These are phyloP conservation scores for Onthophagus sagittarius DNA, from an alignment of 2,888 invertebrate species.

Conservation along the genomic window DNA sequence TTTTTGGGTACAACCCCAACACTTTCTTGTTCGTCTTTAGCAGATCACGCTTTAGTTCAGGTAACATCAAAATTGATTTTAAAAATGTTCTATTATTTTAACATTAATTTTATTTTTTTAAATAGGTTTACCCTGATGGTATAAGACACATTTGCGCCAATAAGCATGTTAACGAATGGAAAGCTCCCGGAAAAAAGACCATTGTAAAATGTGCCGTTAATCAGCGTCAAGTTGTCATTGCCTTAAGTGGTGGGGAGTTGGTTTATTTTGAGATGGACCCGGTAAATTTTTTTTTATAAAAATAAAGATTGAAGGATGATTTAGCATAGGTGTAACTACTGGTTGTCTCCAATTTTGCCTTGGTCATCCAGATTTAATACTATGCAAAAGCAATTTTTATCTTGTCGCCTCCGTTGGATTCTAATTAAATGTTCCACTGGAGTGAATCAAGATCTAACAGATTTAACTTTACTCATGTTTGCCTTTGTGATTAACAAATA, in stretches of 20 bases:
- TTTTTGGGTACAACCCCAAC: conserved; percentile 98
- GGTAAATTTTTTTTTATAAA: conserved; percentile 60
- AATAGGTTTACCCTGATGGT: conserved; percentile 91
- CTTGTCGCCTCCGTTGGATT: conserved; percentile 47
- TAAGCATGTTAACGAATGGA: conserved; percentile 99
- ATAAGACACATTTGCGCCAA: conserved; percentile 97
- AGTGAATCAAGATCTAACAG: conserved; percentile 45
- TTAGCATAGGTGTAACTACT: conserved; percentile 28
- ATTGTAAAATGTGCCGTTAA: conserved; percentile 98
- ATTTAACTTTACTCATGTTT: too few relatives aligned
- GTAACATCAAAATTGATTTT: conserved; percentile 47
- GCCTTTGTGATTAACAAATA: too few relatives aligned
- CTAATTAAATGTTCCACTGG: conserved; percentile 38
- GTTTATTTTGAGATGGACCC: conserved; percentile 99
- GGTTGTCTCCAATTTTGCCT: conserved; percentile 14
- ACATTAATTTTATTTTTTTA: too few relatives aligned
- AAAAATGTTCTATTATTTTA: conserved; percentile 26
- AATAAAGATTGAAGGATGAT: too few relatives aligned
- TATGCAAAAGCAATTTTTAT: conserved; percentile 40
- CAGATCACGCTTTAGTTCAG: conserved; percentile 97
- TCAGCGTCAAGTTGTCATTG: conserved; percentile 97
- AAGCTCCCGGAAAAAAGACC: conserved; percentile 94
- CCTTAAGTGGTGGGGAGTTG: conserved; percentile 93
- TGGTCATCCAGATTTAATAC: conserved; percentile 29
- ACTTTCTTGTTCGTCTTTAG: conserved; percentile 94